Conservation (phyloP, 2,113 vertebrate genomes). For the Laticauda colubrina region DNA sequence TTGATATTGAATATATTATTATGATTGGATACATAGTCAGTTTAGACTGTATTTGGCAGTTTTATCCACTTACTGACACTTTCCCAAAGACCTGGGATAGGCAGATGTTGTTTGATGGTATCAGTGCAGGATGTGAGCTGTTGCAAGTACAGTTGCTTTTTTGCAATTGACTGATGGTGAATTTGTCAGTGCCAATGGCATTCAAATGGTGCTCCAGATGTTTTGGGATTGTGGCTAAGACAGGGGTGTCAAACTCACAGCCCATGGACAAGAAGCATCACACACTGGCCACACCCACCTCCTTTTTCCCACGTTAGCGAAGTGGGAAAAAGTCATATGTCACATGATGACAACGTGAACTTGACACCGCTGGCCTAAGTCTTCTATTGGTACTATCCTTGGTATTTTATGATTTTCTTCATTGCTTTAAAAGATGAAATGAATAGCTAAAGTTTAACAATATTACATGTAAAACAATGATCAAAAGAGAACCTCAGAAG, state of each 20-base stretch:
- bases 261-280: too few relatives aligned
- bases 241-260: too few relatives aligned
- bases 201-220: neutral
- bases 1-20: neutral
- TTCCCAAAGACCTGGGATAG: neutral
- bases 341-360: too few relatives aligned
- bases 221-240: neutral
- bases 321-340: too few relatives aligned
- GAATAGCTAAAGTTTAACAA: neutral
- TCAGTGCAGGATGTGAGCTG: neutral
- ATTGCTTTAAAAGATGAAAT: constrained; percentile 18
- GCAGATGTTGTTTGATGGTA: neutral
- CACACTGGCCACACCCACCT: too few relatives aligned
- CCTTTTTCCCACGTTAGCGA: too few relatives aligned
- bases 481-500: constrained; percentile 4
- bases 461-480: neutral
- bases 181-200: neutral
- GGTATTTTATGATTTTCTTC: neutral
- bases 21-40: neutral
- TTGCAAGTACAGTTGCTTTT: neutral
- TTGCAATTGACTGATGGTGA: neutral
- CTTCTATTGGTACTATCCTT: neutral
- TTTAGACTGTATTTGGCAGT: neutral
- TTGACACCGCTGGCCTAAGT: too few relatives aligned
- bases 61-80: neutral